Percentiles rank a stretch among this genome's conserved stretches.
Evolutionary conservation across 2,888 invertebrate species (phyloP).

Genomic region (Microplitis manilae): DNA sequence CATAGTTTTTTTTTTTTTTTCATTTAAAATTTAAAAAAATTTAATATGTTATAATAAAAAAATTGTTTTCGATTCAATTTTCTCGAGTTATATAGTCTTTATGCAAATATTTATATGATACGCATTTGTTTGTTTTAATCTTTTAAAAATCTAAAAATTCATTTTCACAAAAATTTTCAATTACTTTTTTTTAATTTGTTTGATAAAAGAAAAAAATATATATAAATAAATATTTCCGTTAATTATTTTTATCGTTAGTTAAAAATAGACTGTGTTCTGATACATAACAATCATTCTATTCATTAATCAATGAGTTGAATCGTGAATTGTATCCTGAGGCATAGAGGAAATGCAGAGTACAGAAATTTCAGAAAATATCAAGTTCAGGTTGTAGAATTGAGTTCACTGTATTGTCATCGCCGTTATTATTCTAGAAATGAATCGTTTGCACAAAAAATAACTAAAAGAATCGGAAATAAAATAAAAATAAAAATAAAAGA

Average conservation of each 20-base stretch:
- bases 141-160: too few species aligned
- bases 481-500: neutral
- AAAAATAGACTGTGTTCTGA: neutral
- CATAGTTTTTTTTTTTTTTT: too few species aligned
- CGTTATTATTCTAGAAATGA: neutral
- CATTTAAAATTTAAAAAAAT: too few species aligned
- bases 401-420: slow-evolving; percentile 4
- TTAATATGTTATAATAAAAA: too few species aligned
- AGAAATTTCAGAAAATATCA: slow-evolving; percentile 2
- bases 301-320: neutral
- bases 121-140: too few species aligned
- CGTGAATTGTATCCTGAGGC: neutral
- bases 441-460: neutral
- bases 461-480: neutral
- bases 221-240: too few species aligned
- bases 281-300: neutral
- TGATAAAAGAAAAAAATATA: neutral
- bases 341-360: neutral
- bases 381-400: neutral
- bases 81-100: too few species aligned
- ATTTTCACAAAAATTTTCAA: too few species aligned
- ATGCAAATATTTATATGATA: too few species aligned
- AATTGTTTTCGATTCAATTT: too few species aligned
- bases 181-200: neutral
- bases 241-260: neutral